A percentile compares a stretch with the other conserved stretches of the same genome.
These are phyloP conservation scores for Folsomia manolachei DNA, from an alignment of 2,888 invertebrate genomes.

Conservation along the genomic window DNA sequence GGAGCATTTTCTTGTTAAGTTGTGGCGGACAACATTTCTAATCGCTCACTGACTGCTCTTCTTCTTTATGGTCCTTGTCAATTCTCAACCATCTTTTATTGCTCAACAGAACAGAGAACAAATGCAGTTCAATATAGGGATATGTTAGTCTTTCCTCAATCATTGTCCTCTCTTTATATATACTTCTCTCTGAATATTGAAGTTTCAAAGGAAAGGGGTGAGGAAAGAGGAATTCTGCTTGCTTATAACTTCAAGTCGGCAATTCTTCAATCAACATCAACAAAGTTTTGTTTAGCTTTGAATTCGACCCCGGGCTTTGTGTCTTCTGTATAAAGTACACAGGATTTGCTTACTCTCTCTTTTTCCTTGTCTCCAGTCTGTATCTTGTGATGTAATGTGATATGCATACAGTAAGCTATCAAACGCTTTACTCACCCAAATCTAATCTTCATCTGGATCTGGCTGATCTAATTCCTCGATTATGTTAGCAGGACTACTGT, in stretches of 20 bases:
- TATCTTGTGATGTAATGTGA: no score
- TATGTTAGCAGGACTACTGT: not conserved
- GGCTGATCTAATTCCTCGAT: not conserved
- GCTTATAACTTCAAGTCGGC: not conserved
- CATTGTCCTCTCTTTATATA: not conserved
- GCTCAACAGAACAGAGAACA: conserved; percentile 1
- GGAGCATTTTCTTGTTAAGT: conserved; percentile 10
- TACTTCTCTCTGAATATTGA: not conserved
- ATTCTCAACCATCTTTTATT: conserved; percentile 21
- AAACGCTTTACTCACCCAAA: no score
- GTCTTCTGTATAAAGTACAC: not conserved
- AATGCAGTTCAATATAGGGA: not conserved
- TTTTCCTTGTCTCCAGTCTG: no score
- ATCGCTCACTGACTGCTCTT: conserved; percentile 21
- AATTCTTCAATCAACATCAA: conserved; percentile 10
- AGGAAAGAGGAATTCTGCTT: not conserved
- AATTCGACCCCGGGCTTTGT: conserved; percentile 4
- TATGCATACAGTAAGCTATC: no score
- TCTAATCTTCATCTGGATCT: not conserved
- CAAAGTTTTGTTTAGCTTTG: conserved; percentile 8
- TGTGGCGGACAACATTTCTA: conserved; percentile 23
- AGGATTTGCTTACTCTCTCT: not conserved
- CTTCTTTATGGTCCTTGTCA: conserved; percentile 6
- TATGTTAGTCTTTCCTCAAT: conserved; percentile 16
- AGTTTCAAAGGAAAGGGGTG: not conserved